These are phyloP conservation scores for Pachyuromys duprasi DNA, from an alignment of 2,797 vertebrate species.

Conservation along the genomic window DNA sequence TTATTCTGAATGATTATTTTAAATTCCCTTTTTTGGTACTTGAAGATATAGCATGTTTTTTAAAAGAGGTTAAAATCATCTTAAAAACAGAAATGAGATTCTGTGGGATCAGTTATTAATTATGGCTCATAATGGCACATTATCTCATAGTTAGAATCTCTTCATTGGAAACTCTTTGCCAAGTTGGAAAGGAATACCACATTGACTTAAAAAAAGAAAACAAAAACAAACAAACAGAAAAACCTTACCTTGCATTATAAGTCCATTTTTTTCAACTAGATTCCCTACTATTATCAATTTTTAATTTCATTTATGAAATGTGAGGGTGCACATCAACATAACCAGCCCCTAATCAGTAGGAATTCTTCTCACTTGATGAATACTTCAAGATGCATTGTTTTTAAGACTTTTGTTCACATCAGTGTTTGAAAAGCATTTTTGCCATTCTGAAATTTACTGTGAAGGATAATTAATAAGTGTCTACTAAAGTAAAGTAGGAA, in stretches of 20 bases:
- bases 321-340: constrained; percentile 23
- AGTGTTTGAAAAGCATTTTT: constrained; percentile 59
- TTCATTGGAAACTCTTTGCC: constrained; percentile 61
- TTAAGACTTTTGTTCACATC: constrained; percentile 10
- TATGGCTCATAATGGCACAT: constrained; percentile 67
- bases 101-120: constrained; percentile 70
- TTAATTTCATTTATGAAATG: constrained; percentile 44
- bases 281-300: constrained; percentile 63
- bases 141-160: constrained; percentile 72
- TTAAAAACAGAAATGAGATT: constrained; percentile 60
- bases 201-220: constrained; percentile 48
- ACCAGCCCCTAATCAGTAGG: constrained; percentile 17
- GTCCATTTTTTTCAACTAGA: constrained; percentile 60
- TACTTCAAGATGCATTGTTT: constrained; percentile 56
- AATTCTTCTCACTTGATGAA: constrained; percentile 38
- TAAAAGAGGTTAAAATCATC: constrained; percentile 64
- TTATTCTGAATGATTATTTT: constrained; percentile 55
- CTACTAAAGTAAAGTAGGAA: constrained; percentile 60
- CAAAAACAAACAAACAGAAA: not conserved
- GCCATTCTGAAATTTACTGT: constrained; percentile 43
- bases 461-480: constrained; percentile 34
- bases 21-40: constrained; percentile 16
- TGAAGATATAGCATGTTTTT: constrained; percentile 52
- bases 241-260: constrained; percentile 76
- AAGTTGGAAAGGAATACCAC: constrained; percentile 70